Evolutionary conservation across 2,888 invertebrate genomes (phyloP), one percentile per base, ranked within the genome.

Genomic region (Napeogenes sylphis): DNA sequence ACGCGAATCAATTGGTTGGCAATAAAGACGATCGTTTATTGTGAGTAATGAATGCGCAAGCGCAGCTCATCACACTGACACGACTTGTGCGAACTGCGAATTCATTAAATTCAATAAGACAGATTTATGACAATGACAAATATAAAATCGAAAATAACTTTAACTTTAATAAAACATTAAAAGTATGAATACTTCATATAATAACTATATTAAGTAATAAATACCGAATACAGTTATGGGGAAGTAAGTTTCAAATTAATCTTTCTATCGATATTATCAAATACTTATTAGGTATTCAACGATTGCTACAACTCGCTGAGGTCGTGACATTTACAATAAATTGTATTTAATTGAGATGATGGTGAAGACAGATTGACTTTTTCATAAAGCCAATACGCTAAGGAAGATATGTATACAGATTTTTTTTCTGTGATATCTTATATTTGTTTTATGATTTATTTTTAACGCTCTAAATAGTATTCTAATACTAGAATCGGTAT

Each of bases 261-360:
- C 51, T 30, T 51, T 51, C 30, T 10, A 30, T 51, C 14, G 21
- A 56, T 61, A 58, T 32, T 66, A 63, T 63, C 45, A 54, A 53
- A 56, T 63, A 61, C 61, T 66, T 66, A 66, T 66, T 59, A 66
- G 62, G 42, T 47, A 66, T 66, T 64, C 57, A 62, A 60, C 59
- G 55, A 59, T 42, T 57, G 55, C 55, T 46, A 14, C 47, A 46
- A n/a, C 46, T 57, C n/a, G 42, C 10, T 54, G 47, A 59, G 59
- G 63, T 63, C 63, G 46, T 63, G 63, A 63, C 63, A 63, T 57
- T 38, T 45, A 21, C 57, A 47, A 59, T 63, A 57, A 53, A 63
- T 57, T 55, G 55, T 56, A 21, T 63, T 59, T 59, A 63, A 63
- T 63, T 63, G 62, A 63, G 62, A 62, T 59, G 42, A 42, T 53